These are phyloP conservation scores for Elymnias hypermnestra DNA, from an alignment of 1,140 invertebrate genomes.

Conservation along the genomic window DNA sequence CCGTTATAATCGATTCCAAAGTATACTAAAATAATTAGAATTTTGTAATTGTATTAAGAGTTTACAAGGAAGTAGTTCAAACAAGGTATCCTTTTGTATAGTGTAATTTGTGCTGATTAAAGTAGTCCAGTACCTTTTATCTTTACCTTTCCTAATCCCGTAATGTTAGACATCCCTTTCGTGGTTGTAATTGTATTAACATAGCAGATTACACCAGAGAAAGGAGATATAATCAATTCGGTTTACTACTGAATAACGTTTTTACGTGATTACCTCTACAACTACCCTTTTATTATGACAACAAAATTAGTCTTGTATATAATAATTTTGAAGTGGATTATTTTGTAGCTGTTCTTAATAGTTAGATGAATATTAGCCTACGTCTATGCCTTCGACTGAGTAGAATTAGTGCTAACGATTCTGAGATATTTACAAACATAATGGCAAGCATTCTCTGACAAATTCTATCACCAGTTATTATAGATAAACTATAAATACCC, in stretches of 20 bases:
- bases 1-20: too few species aligned
- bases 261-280: slow-evolving; percentile 17
- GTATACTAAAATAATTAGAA: too few species aligned
- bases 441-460: too few species aligned
- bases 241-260: slow-evolving; percentile 20
- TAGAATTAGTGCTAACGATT: too few species aligned
- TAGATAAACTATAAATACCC: too few species aligned
- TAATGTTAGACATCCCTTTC: slow-evolving; percentile 25
- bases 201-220: slow-evolving; percentile 26
- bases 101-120: slow-evolving; percentile 12
- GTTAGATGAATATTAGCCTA: too few species aligned
- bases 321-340: too few species aligned
- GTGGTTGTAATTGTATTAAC: slow-evolving; percentile 28
- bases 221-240: slow-evolving; percentile 26
- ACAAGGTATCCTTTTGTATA: slow-evolving; percentile 6
- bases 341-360: too few species aligned
- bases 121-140: slow-evolving; percentile 14
- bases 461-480: too few species aligned
- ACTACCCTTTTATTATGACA: not conserved
- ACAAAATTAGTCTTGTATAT: not conserved
- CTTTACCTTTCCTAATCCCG: slow-evolving; percentile 12
- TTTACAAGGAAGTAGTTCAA: not conserved
- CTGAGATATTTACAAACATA: too few species aligned
- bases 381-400: too few species aligned
- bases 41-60: too few species aligned